Conservation (phyloP, 23 tunicate species). For the Oikopleura vanhoeffeni region DNA sequence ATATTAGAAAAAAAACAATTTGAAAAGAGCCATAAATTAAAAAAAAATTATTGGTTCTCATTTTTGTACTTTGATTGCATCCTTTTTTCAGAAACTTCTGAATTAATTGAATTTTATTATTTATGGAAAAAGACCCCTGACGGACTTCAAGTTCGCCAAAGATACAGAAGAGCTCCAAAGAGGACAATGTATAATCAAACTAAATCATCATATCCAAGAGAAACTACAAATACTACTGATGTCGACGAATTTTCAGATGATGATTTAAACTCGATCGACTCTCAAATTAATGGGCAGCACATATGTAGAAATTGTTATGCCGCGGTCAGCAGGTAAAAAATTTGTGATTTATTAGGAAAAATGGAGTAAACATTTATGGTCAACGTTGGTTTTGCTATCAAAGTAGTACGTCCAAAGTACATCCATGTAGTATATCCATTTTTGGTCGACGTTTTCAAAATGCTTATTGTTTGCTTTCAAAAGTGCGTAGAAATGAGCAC, state of each 20-base stretch:
- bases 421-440: too few species aligned
- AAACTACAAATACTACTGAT: background rate
- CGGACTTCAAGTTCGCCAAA: conserved; percentile 29
- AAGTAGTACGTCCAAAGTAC: too few species aligned
- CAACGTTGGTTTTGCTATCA: too few species aligned
- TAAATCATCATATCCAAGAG: background rate
- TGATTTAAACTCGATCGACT: background rate
- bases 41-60: too few species aligned
- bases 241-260: background rate
- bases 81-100: conserved; percentile 17
- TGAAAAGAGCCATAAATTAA: too few species aligned
- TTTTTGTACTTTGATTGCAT: background rate
- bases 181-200: background rate
- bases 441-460: too few species aligned
- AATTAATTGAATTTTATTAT: conserved; percentile 78
- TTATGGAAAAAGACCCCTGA: conserved; percentile 81
- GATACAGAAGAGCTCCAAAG: background rate
- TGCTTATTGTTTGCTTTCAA: too few species aligned
- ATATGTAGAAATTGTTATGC: conserved; percentile 45
- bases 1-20: too few species aligned
- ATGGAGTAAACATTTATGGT: too few species aligned
- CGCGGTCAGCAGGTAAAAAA: conserved; percentile 12
- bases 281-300: background rate
- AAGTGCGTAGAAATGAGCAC: too few species aligned
- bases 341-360: too few species aligned